Evolutionary conservation across 2,113 vertebrate species (phyloP), one percentile per base, ranked within the genome.

Genomic region (Solea senegalensis): DNA sequence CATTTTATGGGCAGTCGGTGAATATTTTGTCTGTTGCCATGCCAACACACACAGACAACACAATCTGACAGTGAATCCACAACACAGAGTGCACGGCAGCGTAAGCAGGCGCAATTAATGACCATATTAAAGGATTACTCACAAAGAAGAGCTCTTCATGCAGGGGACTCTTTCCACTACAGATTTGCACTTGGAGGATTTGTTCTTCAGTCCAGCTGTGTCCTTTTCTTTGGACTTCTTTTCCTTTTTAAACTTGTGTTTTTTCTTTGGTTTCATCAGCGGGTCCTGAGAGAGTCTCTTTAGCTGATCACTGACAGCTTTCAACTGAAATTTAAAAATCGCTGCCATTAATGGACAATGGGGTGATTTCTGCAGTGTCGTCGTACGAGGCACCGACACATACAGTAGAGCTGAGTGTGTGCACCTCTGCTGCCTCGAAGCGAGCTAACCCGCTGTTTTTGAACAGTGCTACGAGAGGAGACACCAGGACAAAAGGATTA

Each of bases 291-390:
- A 86, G 53, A 97, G 91, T 87, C 81, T 87, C 74, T 83, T 93
- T 58, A 98, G 85, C 67, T 97, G 95, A 51, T 94, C 91, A 15
- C 93, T 92, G 81, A 97, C 90, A 54, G 89, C 91, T 87, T 94
- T 93, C 80, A 98, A 86, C 97, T 98, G 65, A 34, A 34, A 34
- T 34, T 34, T 34, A 34, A 34, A 34, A 34, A 6, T 34, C 34
- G 3, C 34, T 34, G 26, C 52, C 53, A 65, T 66, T 49, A 58
- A 54, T 48, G 12, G 78, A 77, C 16, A 51, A 16, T 26, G 26
- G 10, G 44, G 12, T 34, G 21, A 21, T 21, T 21, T 21, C 21
- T 21, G 21, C 21, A 34, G 34, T 34, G 34, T 6, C 3, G 3
- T 34, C 5, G 34, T 34, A 34, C 5, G 34, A 34, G 34, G 1